Base-by-base conservation (phyloP, 2,113 vertebrate genomes). In the Danionella cerebrum region DNA sequence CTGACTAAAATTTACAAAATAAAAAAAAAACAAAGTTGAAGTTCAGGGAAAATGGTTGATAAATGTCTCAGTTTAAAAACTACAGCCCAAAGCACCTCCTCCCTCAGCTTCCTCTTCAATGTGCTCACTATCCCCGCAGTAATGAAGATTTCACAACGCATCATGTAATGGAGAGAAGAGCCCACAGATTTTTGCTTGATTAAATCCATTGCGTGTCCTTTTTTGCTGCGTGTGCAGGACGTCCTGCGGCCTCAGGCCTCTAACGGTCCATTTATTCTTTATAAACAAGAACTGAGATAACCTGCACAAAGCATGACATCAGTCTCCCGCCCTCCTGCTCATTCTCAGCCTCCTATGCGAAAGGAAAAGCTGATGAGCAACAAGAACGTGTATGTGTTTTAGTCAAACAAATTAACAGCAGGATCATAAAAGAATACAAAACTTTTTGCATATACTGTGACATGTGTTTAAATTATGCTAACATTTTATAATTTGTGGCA, bases 101-200 rank as follows among this genome's bases (percentile, higher is more conserved):
- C n/a, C n/a, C n/a, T 22, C 16, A 36, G 10, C 50, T n/a, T n/a
- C n/a, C 21, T 51, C 59, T 16, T 69, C 18, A 50, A 47, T 39
- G 44, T 51, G 44, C 52, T 22, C 19, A 13, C 18, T 27, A 10
- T 65, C 65, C 41, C 36, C 10, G 24, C 42, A 38, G 65, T 38
- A 2, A 11, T 55, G 38, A 33, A 57, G 50, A 57, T 64, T 65
- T 75, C 50, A 44, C 41, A 63, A 63, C 13, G 14, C 59, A 69
- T 55, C 52, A 52, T 7, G 33, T 22, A n/a, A n/a, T n/a, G n/a
- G n/a, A 45, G 25, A 65, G 35, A 5, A 68, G 27, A 22, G n/a
- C 63, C 57, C 72, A 58, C 59, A 72, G 42, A 55, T 64, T 66
- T 67, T 42, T 50, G 63, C 67, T 67, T 73, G 57, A 71, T 55